phyloP scores from a whole-genome alignment of 2,113 vertebrate species.

The Nymphicus hollandicus region DNA sequence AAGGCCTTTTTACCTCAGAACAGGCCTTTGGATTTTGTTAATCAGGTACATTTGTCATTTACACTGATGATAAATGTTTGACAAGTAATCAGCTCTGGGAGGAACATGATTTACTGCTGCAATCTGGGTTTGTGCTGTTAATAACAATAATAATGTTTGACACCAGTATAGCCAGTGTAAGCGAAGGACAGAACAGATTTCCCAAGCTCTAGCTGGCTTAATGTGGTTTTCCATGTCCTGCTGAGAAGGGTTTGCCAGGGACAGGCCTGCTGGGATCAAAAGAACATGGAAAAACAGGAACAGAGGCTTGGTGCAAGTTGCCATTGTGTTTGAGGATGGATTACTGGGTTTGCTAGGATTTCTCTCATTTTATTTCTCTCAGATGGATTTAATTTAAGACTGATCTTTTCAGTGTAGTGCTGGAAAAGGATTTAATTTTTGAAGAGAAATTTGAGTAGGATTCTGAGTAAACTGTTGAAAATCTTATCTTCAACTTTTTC shows the following conservation, averaged over 20 bases:
- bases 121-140: slow-evolving; percentile 33
- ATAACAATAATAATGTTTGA: slow-evolving; percentile 15
- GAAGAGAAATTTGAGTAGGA: background rate
- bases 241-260: background rate
- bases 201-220: background rate
- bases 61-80: slow-evolving; percentile 19
- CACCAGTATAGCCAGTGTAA: background rate
- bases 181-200: background rate
- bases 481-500: background rate
- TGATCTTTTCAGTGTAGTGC: background rate
- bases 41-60: slow-evolving; percentile 41
- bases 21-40: slow-evolving; percentile 18
- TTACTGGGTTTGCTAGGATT: background rate
- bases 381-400: background rate
- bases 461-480: background rate
- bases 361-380: background rate
- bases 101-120: slow-evolving; percentile 26
- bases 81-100: slow-evolving; percentile 23
- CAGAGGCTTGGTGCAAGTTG: background rate
- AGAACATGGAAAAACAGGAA: background rate
- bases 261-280: background rate
- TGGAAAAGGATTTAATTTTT: background rate
- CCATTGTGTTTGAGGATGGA: background rate
- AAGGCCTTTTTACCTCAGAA: background rate
- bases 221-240: background rate